Percentiles rank a stretch among this genome's conserved stretches.
Evolutionary conservation across 1,140 invertebrate species (phyloP).

Genomic region (Panagrolaimus sp.): DNA sequence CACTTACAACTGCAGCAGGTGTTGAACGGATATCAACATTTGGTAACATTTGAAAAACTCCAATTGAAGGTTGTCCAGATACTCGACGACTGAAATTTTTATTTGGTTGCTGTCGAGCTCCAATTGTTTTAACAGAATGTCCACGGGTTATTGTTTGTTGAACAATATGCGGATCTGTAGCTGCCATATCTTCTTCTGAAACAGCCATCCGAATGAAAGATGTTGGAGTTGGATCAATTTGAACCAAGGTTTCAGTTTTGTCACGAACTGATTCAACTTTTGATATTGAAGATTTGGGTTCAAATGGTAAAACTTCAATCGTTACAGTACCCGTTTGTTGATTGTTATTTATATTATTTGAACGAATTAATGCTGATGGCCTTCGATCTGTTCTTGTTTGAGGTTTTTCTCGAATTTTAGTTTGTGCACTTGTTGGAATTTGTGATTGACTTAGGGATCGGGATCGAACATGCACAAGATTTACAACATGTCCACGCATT

Average conservation of each 20-base stretch:
- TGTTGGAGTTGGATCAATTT: slow-evolving; percentile 1
- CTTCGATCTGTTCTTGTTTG: slow-evolving; percentile 21
- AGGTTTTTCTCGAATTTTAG: neutral
- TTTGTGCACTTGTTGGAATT: slow-evolving; percentile 24
- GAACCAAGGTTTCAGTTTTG: neutral
- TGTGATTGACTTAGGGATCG: slow-evolving; percentile 45
- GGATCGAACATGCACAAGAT: slow-evolving; percentile 49
- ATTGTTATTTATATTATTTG: neutral
- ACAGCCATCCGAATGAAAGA: neutral
- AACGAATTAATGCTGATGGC: slow-evolving; percentile 34
- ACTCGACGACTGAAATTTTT: slow-evolving; percentile 15
- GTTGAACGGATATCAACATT: neutral
- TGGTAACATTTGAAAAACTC: slow-evolving; percentile 4
- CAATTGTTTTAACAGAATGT: slow-evolving; percentile 3
- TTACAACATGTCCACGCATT: slow-evolving; percentile 38
- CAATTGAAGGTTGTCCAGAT: slow-evolving; percentile 7
- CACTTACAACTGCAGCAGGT: slow-evolving; percentile 5
- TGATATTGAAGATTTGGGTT: neutral
- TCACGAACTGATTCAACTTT: neutral
- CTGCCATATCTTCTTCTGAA: slow-evolving; percentile 8
- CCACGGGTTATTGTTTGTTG: neutral
- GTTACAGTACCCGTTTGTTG: slow-evolving; percentile 13
- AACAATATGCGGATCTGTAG: neutral
- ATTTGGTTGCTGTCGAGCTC: slow-evolving; percentile 3
- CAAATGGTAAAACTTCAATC: slow-evolving; percentile 13